A percentile compares a stretch with the other conserved stretches of the same genome.
Conservation (phyloP, 2,888 invertebrate genomes). For the Polietes domitor region DNA sequence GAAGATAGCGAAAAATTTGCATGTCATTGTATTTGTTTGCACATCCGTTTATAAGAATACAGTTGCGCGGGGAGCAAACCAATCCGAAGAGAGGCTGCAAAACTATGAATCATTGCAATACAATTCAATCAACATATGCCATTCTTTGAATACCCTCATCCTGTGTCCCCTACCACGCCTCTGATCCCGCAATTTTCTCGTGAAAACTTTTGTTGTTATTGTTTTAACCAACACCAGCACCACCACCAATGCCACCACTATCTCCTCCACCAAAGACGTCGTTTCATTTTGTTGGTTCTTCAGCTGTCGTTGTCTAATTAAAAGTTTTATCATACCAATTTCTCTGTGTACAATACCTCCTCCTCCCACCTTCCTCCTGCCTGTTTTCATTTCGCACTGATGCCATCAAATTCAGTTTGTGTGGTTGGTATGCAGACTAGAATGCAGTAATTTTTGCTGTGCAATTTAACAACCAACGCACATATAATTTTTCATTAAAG, state of each 20-base stretch:
- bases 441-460: neutral
- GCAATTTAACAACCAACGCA: neutral
- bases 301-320: conserved; percentile 19
- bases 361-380: neutral
- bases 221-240: neutral
- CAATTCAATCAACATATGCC: too few relatives aligned
- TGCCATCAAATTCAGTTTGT: neutral
- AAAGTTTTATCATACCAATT: conserved; percentile 18
- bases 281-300: neutral
- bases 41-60: too few relatives aligned
- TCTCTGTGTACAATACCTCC: neutral
- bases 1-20: too few relatives aligned
- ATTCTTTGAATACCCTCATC: too few relatives aligned
- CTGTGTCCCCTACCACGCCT: neutral
- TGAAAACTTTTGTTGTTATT: neutral
- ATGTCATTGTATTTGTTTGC: too few relatives aligned
- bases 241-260: neutral
- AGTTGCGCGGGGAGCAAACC: too few relatives aligned
- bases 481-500: neutral
- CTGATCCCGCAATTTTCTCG: neutral
- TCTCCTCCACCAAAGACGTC: neutral
- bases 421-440: conserved; percentile 6
- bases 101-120: too few relatives aligned
- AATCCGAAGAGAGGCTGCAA: too few relatives aligned
- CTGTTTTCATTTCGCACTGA: neutral